Evolutionary conservation across 2,888 invertebrate species (phyloP).

Genomic region (Zeuzera pyrina): DNA sequence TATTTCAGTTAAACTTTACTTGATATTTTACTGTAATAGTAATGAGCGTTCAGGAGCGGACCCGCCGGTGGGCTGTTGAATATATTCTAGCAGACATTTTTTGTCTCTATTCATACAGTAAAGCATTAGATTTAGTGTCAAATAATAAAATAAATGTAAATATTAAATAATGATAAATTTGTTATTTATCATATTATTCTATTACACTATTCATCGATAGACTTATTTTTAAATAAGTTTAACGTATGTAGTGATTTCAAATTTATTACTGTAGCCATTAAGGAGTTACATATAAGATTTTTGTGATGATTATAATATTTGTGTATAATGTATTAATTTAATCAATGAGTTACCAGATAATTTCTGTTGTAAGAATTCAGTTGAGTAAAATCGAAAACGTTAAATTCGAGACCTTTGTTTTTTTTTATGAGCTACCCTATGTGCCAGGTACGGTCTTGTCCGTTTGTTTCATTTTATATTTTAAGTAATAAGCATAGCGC

Average conservation of each 20-base stretch:
- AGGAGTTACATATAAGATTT: slow-evolving; percentile 41
- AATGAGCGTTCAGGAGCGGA: too few relatives aligned
- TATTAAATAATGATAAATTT: slow-evolving; percentile 57
- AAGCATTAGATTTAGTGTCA: slow-evolving; percentile 49
- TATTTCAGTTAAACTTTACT: too few relatives aligned
- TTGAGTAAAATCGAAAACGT: slow-evolving; percentile 65
- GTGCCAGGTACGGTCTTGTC: slow-evolving; percentile 1
- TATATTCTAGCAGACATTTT: slow-evolving; percentile 50
- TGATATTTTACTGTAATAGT: too few relatives aligned
- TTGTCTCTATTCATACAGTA: slow-evolving; percentile 56
- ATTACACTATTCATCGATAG: slow-evolving; percentile 60
- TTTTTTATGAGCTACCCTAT: too few relatives aligned
- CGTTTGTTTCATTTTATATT: background rate
- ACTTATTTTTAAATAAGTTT: slow-evolving; percentile 64
- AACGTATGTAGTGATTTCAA: slow-evolving; percentile 57
- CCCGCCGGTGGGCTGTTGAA: too few relatives aligned
- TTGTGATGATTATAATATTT: slow-evolving; percentile 61
- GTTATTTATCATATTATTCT: slow-evolving; percentile 69
- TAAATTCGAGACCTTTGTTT: slow-evolving; percentile 62
- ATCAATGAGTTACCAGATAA: slow-evolving; percentile 64
- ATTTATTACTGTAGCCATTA: slow-evolving; percentile 51
- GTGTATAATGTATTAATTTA: slow-evolving; percentile 64
- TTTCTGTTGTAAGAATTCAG: slow-evolving; percentile 63
- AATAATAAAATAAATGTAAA: slow-evolving; percentile 64
- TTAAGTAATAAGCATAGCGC: slow-evolving; percentile 40